phyloP scores from a whole-genome alignment of 2,113 vertebrate genomes.

The Bostrychus sinensis region DNA sequence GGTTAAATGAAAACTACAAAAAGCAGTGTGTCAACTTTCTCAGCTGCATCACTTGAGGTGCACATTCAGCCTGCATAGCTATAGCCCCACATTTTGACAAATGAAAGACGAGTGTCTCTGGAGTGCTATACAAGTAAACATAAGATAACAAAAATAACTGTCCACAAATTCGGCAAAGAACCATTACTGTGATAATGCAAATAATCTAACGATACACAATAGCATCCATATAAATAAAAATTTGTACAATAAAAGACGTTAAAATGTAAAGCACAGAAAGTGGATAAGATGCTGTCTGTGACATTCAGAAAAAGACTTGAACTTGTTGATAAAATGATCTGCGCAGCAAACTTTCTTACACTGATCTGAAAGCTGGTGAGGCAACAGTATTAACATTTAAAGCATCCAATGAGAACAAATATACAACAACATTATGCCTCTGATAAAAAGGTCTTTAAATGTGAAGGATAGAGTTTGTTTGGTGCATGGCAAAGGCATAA shows the following conservation, averaged over 20 bases:
- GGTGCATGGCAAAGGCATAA: background rate
- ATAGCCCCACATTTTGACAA: background rate
- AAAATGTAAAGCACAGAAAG: conserved; percentile 16
- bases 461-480: conserved; percentile 18
- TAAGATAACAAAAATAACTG: too few species aligned
- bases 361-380: conserved; percentile 9
- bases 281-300: background rate
- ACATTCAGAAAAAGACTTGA: background rate
- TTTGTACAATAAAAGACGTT: background rate
- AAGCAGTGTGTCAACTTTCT: background rate
- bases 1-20: background rate
- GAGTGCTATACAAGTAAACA: background rate
- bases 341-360: background rate
- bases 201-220: too few species aligned
- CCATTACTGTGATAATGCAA: too few species aligned
- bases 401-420: background rate
- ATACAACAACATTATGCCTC: background rate
- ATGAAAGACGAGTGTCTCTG: background rate
- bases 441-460: background rate
- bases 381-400: too few species aligned
- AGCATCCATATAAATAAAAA: background rate
- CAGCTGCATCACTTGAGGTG: background rate
- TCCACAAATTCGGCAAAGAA: too few species aligned
- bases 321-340: background rate
- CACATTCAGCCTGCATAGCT: background rate